Evolutionary conservation across 2,888 invertebrate species (phyloP).

Genomic region (Aleiodes testaceus): DNA sequence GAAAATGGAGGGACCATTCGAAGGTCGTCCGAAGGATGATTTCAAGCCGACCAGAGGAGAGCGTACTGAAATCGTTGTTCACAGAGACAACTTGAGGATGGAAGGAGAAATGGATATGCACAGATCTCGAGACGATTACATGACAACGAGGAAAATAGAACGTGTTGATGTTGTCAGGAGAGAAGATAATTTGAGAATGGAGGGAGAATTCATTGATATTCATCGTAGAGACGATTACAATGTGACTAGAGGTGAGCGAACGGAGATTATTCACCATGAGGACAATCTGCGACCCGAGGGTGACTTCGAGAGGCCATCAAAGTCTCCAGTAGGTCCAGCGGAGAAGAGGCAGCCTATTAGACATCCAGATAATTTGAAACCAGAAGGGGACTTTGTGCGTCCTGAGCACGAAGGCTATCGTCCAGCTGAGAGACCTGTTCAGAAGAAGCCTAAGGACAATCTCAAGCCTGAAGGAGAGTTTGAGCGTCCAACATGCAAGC

Average conservation of each 20-base stretch:
- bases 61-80: slow-evolving; percentile 78
- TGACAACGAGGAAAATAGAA: slow-evolving; percentile 75
- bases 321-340: slow-evolving; percentile 69
- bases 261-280: slow-evolving; percentile 78
- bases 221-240: slow-evolving; percentile 77
- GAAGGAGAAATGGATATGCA: slow-evolving; percentile 77
- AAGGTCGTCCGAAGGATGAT: slow-evolving; percentile 62
- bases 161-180: slow-evolving; percentile 75
- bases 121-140: slow-evolving; percentile 76
- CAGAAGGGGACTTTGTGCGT: slow-evolving; percentile 69
- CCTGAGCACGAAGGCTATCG: slow-evolving; percentile 52
- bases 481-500: slow-evolving; percentile 74
- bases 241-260: slow-evolving; percentile 78
- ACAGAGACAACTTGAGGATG: slow-evolving; percentile 80
- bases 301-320: slow-evolving; percentile 74
- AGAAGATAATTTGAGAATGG: slow-evolving; percentile 76
- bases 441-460: slow-evolving; percentile 73
- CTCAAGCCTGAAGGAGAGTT: slow-evolving; percentile 74
- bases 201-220: slow-evolving; percentile 77
- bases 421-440: slow-evolving; percentile 51
- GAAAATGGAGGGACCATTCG: slow-evolving; percentile 76
- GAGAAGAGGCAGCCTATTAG: slow-evolving; percentile 74
- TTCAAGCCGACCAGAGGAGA: slow-evolving; percentile 74
- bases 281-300: slow-evolving; percentile 76
- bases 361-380: slow-evolving; percentile 75